Evolutionary conservation across 2,888 invertebrate genomes (phyloP).

Genomic region (Troides oblongomaculatus): DNA sequence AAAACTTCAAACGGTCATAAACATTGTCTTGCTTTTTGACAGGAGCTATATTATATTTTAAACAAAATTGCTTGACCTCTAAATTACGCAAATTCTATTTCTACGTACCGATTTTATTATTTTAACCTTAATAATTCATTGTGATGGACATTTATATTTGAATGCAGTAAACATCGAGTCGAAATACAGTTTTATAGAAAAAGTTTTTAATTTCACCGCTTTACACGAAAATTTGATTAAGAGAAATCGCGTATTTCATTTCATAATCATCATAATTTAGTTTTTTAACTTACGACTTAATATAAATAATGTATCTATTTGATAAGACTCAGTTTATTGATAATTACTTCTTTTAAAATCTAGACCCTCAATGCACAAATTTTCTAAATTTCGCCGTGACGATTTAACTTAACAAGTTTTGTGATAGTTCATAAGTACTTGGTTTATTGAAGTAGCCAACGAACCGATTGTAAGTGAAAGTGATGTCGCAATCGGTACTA

Average conservation of each 20-base stretch:
- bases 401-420: too few species aligned
- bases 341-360: background rate
- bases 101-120: slow-evolving; percentile 26
- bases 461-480: slow-evolving; percentile 57
- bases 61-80: slow-evolving; percentile 27
- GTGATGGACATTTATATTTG: slow-evolving; percentile 27
- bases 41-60: slow-evolving; percentile 15
- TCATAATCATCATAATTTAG: background rate
- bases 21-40: slow-evolving; percentile 13
- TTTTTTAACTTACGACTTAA: background rate
- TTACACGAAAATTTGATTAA: slow-evolving; percentile 11
- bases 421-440: too few species aligned
- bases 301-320: background rate
- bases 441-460: slow-evolving; percentile 40
- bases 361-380: too few species aligned
- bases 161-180: slow-evolving; percentile 13
- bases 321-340: background rate
- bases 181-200: slow-evolving; percentile 11
- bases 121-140: slow-evolving; percentile 27
- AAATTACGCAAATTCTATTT: slow-evolving; percentile 26
- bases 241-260: background rate
- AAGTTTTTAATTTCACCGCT: slow-evolving; percentile 1
- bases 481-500: slow-evolving; percentile 61
- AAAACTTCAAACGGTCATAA: slow-evolving; percentile 8
- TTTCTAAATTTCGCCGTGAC: too few species aligned